Evolutionary conservation across 2,113 vertebrate species (phyloP).

Genomic region (Azemiops feae): DNA sequence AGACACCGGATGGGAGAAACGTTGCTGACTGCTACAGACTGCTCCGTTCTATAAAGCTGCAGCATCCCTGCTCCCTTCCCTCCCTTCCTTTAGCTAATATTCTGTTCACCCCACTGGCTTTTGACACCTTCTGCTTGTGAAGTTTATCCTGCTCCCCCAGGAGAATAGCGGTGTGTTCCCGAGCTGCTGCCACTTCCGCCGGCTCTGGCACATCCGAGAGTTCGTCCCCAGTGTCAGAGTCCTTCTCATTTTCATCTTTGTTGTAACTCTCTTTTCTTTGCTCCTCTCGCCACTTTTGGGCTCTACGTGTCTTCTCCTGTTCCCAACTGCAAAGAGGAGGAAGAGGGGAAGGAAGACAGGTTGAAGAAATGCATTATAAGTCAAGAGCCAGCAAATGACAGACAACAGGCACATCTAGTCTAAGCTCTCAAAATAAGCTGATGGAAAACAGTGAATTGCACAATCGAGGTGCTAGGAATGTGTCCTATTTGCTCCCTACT

Average conservation of each 20-base stretch:
- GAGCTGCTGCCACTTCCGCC: slow-evolving; percentile 75
- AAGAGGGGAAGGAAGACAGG: slow-evolving; percentile 1
- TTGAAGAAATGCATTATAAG: rapidly evolving
- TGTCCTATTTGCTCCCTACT: rapidly evolving
- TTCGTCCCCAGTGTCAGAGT: slow-evolving; percentile 79
- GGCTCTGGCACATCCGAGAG: slow-evolving; percentile 77
- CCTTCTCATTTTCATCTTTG: slow-evolving; percentile 85
- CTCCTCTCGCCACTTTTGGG: slow-evolving; percentile 79
- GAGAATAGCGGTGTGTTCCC: slow-evolving; percentile 76
- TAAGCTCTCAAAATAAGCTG: not conserved
- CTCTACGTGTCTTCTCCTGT: slow-evolving; percentile 73
- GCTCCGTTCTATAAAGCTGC: not conserved
- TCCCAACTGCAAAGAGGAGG: slow-evolving; percentile 76
- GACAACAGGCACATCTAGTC: no score
- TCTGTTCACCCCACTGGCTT: not conserved
- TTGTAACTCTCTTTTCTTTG: slow-evolving; percentile 75
- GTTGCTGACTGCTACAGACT: rapidly evolving
- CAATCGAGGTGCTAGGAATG: not conserved
- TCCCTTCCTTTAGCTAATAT: not conserved
- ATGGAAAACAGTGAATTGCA: not conserved
- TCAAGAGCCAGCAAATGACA: not conserved
- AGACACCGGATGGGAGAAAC: not conserved
- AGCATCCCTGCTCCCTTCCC: not conserved
- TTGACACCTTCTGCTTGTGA: slow-evolving; percentile 80
- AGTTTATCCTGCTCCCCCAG: slow-evolving; percentile 80